Conservation (phyloP, 2,888 invertebrate species). For the Eudemis profundana region DNA sequence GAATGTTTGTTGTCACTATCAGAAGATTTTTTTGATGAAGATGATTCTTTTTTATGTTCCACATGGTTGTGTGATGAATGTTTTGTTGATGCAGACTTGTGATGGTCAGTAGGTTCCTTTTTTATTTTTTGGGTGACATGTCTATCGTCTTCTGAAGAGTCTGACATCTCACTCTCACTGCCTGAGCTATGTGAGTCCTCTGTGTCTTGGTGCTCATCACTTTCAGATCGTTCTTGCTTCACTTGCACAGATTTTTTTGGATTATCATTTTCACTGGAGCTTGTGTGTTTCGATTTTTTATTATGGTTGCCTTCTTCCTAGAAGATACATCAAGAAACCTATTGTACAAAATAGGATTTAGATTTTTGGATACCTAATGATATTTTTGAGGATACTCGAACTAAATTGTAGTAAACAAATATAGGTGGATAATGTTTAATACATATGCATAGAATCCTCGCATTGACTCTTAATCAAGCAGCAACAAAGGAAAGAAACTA, state of each 20-base stretch:
- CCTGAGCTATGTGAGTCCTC: conserved; percentile 61
- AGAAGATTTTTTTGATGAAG: conserved; percentile 56
- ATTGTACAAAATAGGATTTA: too few species aligned
- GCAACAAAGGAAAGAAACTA: too few species aligned
- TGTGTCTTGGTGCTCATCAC: conserved; percentile 59
- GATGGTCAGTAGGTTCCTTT: conserved; percentile 60
- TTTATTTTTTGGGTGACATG: conserved; percentile 64
- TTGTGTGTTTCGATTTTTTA: conserved; percentile 66
- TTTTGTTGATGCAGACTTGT: conserved; percentile 60
- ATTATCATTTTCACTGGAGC: conserved; percentile 64
- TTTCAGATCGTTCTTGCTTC: conserved; percentile 59
- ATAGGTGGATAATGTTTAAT: too few species aligned
- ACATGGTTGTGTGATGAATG: conserved; percentile 57
- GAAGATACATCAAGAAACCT: conserved; percentile 43
- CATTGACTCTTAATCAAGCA: too few species aligned
- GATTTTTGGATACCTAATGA: too few species aligned
- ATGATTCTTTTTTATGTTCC: conserved; percentile 59
- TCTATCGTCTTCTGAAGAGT: conserved; percentile 66
- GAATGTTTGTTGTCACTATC: conserved; percentile 58
- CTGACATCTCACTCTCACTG: conserved; percentile 63
- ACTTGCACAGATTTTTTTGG: conserved; percentile 55
- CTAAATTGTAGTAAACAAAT: too few species aligned
- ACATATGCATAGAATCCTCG: too few species aligned
- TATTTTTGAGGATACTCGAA: too few species aligned
- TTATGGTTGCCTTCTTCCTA: conserved; percentile 71